Evolutionary conservation across 2,797 vertebrate species (phyloP).

Genomic region (Fundulus diaphanus): DNA sequence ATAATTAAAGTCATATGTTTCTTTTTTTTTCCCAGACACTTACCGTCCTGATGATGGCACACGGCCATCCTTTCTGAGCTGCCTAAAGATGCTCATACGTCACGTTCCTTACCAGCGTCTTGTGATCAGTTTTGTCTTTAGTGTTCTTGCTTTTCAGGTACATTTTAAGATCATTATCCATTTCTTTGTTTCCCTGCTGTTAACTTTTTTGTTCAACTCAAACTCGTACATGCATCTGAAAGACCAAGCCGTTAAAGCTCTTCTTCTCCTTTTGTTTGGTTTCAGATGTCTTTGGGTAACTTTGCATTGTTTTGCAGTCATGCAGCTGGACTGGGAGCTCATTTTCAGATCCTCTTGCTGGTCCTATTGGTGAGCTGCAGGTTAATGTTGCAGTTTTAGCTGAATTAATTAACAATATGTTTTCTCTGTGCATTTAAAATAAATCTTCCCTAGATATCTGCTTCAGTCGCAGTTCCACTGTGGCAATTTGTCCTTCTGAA

Average conservation of each 20-base stretch:
- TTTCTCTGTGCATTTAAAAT: background rate
- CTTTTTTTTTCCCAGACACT: conserved; percentile 39
- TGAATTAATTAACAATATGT: background rate
- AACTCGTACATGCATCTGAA: background rate
- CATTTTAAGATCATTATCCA: background rate
- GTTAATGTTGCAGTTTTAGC: background rate
- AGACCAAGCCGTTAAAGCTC: background rate
- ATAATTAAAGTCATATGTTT: background rate
- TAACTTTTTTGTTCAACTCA: background rate
- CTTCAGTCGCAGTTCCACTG: conserved; percentile 76
- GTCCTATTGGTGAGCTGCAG: conserved; percentile 75
- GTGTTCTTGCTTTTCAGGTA: conserved; percentile 80
- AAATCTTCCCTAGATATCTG: conserved; percentile 64
- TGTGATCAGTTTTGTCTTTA: conserved; percentile 77
- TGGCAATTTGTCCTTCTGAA: conserved; percentile 80
- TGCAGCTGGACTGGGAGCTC: conserved; percentile 70
- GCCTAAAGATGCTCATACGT: conserved; percentile 67
- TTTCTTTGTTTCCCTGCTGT: background rate
- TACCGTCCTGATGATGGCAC: conserved; percentile 33
- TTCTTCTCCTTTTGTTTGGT: conserved; percentile 15
- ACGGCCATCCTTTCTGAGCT: conserved; percentile 55
- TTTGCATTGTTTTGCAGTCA: conserved; percentile 83
- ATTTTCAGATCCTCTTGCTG: conserved; percentile 81
- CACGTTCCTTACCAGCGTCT: conserved; percentile 74
- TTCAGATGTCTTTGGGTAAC: conserved; percentile 81